A percentile compares a stretch with the other conserved stretches of the same genome.
Conservation (phyloP, 2,888 invertebrate genomes). For the Drosophila lacicola region DNA sequence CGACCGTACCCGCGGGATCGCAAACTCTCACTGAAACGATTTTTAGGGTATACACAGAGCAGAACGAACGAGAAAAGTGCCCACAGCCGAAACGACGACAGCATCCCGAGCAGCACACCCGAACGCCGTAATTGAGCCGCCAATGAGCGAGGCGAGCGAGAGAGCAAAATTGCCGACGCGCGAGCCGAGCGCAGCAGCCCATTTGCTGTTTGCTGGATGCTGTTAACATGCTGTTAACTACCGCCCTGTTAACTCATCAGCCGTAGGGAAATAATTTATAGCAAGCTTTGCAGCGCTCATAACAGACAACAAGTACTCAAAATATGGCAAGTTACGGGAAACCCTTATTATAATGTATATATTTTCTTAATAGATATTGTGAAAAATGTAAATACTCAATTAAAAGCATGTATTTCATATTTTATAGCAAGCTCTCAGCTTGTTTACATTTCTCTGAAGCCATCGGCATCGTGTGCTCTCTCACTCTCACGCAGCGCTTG, state of each 20-base stretch:
- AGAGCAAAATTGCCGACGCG: conserved; percentile 41
- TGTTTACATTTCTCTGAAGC: conserved; percentile 63
- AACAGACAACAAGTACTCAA: not conserved
- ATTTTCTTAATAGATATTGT: not conserved
- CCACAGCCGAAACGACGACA: conserved; percentile 40
- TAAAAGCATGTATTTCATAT: not conserved
- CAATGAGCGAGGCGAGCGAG: conserved; percentile 52
- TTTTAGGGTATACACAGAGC: conserved; percentile 84
- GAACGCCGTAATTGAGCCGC: conserved; percentile 35
- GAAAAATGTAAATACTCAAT: not conserved
- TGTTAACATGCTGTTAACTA: conserved; percentile 29
- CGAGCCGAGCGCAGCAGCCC: conserved; percentile 54
- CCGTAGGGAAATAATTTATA: conserved; percentile 29
- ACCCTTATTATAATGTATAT: not conserved
- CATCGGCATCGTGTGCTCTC: conserved; percentile 30
- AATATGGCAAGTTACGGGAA: not conserved
- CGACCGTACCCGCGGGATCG: conserved; percentile 85
- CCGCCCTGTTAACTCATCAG: conserved; percentile 14
- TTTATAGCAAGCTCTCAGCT: conserved; percentile 65
- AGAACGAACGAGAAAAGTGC: conserved; percentile 44
- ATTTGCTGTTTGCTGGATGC: conserved; percentile 36
- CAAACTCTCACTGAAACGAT: conserved; percentile 85
- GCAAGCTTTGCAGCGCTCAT: conserved; percentile 35
- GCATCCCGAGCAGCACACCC: conserved; percentile 59
- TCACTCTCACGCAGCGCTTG: conserved; percentile 6